phyloP scores from a whole-genome alignment of 2,888 invertebrate genomes.

The Candidula unifasciata region DNA sequence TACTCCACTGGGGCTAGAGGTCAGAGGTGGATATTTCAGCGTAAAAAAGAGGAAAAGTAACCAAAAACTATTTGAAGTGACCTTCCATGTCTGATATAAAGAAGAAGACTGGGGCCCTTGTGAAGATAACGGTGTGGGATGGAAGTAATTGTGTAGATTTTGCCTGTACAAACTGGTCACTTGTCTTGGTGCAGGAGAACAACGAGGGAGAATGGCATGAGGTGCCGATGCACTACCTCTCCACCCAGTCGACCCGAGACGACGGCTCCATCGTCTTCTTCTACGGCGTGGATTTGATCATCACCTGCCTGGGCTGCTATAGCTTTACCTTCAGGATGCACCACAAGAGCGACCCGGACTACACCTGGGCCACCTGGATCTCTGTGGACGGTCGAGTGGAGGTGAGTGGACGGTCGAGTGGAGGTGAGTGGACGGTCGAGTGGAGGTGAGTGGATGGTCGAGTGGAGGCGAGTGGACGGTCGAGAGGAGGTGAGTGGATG shows the following conservation, averaged over 20 bases:
- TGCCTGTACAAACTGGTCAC: too few relatives aligned
- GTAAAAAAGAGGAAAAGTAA: background rate
- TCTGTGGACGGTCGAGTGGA: conserved; percentile 53
- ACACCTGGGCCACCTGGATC: conserved; percentile 55
- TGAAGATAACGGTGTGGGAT: too few relatives aligned
- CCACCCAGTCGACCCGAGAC: background rate
- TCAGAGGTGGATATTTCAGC: background rate
- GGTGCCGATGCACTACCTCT: conserved; percentile 42
- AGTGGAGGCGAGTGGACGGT: too few relatives aligned
- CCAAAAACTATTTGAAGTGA: too few relatives aligned
- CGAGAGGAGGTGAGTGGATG: conserved; percentile 51
- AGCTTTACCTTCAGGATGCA: conserved; percentile 56
- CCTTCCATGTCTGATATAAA: too few relatives aligned
- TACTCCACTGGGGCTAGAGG: too few relatives aligned
- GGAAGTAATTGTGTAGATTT: too few relatives aligned
- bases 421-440: conserved; percentile 55
- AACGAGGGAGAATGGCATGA: conserved; percentile 58
- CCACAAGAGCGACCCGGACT: conserved; percentile 25
- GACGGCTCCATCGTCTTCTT: conserved; percentile 19
- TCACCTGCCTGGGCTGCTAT: conserved; percentile 57
- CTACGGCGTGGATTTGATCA: conserved; percentile 55
- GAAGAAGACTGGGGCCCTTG: too few relatives aligned
- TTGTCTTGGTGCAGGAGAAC: conserved; percentile 43
- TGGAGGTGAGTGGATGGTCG: conserved; percentile 53
- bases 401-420: conserved; percentile 55